Base-by-base conservation (phyloP, 2,888 invertebrate species). In the Calliphora vomitoria region DNA sequence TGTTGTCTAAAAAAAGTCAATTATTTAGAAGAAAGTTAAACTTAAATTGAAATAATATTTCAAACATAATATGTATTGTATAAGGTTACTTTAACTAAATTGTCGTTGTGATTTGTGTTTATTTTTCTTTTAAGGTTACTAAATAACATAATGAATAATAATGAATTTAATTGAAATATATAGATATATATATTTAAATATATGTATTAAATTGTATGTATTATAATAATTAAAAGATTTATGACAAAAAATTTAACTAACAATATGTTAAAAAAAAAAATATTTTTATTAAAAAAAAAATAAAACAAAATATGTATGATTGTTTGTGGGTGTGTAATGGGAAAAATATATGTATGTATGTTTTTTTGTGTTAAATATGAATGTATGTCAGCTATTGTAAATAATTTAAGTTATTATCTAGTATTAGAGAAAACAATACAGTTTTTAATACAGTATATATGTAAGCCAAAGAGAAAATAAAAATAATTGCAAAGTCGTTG, bases 31-130 rank as follows among this genome's bases (percentile, higher is more conserved):
- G 10, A 64, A 35, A 18, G n/a, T 20, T 11, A 35, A 53, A 38
- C 18, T 18, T 35, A 50, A 50, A 72, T 8, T 13, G 10, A 38
- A 55, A 72, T 15, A 71, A 80, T 60, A 75, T 15, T 25, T 50
- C 50, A 66, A 47, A 62, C 35, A 41, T 69, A 41, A 83, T 60
- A 83, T 60, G 69, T 69, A 58, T 55, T 60, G 69, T 69, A 58
- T 55, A 44, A 13, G 38, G 64, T 71, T 62, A 38, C 20, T 62
- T 62, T 64, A 55, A 64, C 44, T 81, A 53, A 85, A 50, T 66
- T 75, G 81, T 85, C 85, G 85, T 85, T 85, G 85, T 85, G 47
- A 64, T 80, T 80, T 80, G 20, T 44, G 18, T 74, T 72, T 53
- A 0, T 50, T 50, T 69, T 41, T 55, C 47, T 71, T 55, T 69